phyloP scores from a whole-genome alignment of 2,888 invertebrate genomes.

The Tetragonula carbonaria region DNA sequence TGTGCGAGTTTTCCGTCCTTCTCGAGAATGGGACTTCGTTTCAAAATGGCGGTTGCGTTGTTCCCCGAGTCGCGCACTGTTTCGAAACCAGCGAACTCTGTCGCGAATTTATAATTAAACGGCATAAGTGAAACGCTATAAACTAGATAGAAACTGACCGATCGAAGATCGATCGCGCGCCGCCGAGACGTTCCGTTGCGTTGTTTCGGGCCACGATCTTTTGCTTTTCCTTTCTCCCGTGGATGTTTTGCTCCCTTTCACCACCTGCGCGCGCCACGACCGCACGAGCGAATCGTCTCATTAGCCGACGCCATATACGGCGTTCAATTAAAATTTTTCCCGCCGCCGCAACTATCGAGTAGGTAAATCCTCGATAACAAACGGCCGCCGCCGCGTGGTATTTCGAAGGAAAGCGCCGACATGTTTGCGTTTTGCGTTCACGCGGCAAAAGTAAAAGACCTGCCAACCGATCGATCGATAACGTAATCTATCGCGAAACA shows the following conservation, averaged over 20 bases:
- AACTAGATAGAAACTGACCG: not conserved
- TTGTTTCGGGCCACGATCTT: constrained; percentile 49
- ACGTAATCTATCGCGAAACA: not conserved
- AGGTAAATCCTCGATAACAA: constrained; percentile 72
- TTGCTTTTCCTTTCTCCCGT: constrained; percentile 48
- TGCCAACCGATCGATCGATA: not conserved
- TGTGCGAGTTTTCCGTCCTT: too few relatives aligned
- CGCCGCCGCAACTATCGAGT: constrained; percentile 54
- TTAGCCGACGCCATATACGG: constrained; percentile 75
- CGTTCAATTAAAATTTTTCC: constrained; percentile 76
- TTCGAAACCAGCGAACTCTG: too few relatives aligned
- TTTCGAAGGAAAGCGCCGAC: constrained; percentile 28
- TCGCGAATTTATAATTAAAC: not conserved
- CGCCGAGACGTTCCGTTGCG: constrained; percentile 42
- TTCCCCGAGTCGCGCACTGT: too few relatives aligned
- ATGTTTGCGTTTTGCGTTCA: not conserved
- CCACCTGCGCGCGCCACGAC: constrained; percentile 60
- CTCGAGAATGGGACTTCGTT: too few relatives aligned
- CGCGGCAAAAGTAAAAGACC: constrained; percentile 43
- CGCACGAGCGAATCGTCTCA: constrained; percentile 75
- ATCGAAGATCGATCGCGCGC: constrained; percentile 29
- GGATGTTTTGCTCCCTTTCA: constrained; percentile 66
- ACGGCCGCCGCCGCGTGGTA: constrained; percentile 50
- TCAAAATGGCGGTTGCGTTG: too few relatives aligned
- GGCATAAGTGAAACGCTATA: too few relatives aligned